Evolutionary conservation across 2,113 vertebrate genomes (phyloP).

Genomic region (Pelecanoides urinatrix): DNA sequence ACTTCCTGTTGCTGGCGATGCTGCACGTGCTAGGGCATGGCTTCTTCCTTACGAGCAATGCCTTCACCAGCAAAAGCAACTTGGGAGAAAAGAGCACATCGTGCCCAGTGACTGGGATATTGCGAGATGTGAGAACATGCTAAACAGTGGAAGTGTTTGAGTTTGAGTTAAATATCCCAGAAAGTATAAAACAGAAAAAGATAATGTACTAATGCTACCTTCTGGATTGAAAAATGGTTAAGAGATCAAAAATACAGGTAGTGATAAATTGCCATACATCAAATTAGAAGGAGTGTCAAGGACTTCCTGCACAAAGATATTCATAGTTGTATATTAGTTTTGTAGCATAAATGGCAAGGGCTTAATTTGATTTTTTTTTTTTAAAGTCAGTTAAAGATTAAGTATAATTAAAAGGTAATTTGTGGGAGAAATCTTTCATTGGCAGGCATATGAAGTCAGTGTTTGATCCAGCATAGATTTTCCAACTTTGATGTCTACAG

Average conservation of each 20-base stretch:
- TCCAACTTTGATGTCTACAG: neutral
- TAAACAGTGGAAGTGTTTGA: neutral
- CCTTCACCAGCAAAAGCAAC: neutral
- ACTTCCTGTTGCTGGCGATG: neutral
- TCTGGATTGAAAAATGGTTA: neutral
- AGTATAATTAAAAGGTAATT: neutral
- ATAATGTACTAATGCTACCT: neutral
- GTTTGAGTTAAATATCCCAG: neutral
- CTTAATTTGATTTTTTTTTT: neutral
- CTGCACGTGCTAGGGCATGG: rapidly evolving
- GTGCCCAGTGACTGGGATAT: neutral
- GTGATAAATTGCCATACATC: neutral
- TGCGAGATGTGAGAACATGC: neutral
- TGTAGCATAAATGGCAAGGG: neutral
- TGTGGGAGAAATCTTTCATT: neutral
- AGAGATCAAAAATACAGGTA: neutral
- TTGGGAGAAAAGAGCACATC: neutral
- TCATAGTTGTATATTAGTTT: neutral
- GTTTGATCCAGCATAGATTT: neutral
- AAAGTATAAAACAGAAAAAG: neutral
- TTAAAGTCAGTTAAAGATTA: neutral
- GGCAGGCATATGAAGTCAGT: neutral
- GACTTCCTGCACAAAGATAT: neutral
- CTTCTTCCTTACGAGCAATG: neutral
- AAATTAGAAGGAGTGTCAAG: neutral